Evolutionary conservation across 2,888 invertebrate species (phyloP), one percentile per base, ranked within the genome.

Genomic region (Cephus runcator): DNA sequence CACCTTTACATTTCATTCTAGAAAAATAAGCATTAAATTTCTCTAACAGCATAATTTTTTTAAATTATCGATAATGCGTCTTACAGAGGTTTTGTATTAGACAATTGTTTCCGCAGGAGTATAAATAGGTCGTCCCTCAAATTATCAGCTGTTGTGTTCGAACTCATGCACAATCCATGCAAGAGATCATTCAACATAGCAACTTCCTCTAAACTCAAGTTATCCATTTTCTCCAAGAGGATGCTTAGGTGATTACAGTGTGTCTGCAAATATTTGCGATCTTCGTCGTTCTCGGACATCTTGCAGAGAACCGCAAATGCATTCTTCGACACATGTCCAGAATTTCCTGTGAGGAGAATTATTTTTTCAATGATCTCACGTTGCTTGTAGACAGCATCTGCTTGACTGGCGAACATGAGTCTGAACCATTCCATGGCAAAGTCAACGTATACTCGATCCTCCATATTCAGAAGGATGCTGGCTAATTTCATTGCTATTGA

Each of bases 71-170:
- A n/a, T 80, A 76, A 77, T 30, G 31, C n/a, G 80, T 84, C 91
- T 89, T 89, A 93, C 91, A 92, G 90, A 33, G 93, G 92, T 83
- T 93, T 93, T 4, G 94, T 93, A 88, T 94, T 95, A 3, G 95
- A 94, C 69, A 98, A 92, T 90, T 97, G 96, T 90, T 98, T 98
- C 83, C 95, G 94, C n/a, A 97, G 94, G 31, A 97, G 92, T 93
- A 98, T 97, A 87, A 95, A 95, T 76, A 98, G 93, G 88, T 97
- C 97, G 92, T 96, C 96, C 90, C 95, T 94, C 69, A 97, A 93
- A 4, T 92, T 91, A n/a, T 92, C 91, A 40, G 92, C 86, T 3
- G 91, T 87, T 36, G 93, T 92, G 69, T 92, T 12, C 87, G 92
- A 73, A 90, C 91, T 83, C 87, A 89, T n/a, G 92, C 93, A 91